Conservation (phyloP, 1,140 invertebrate genomes). For the Nasonia longicornis region DNA sequence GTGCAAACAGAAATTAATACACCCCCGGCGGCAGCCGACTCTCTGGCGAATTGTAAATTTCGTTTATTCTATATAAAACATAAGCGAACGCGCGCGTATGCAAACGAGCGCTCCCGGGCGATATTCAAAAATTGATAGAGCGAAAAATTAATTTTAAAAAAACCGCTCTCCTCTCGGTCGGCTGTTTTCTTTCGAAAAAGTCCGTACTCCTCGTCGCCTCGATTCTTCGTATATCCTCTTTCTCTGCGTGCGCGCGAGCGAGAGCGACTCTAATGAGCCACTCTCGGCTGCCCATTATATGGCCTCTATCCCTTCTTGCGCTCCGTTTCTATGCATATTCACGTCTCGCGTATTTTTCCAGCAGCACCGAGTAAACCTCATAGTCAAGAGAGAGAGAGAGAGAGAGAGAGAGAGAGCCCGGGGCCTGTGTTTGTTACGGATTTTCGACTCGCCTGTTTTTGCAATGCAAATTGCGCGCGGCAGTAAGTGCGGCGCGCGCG, state of each 20-base stretch:
- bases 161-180: too few relatives aligned
- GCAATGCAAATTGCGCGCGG: conserved; percentile 8
- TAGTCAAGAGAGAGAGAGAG: background rate
- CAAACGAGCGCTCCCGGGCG: too few relatives aligned
- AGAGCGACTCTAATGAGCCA: background rate
- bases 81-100: too few relatives aligned
- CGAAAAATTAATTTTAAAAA: too few relatives aligned
- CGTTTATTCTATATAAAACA: too few relatives aligned
- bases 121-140: too few relatives aligned
- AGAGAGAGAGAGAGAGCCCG: background rate
- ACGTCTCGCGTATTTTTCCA: conserved; percentile 1
- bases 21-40: too few relatives aligned
- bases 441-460: background rate
- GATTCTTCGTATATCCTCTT: background rate
- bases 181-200: background rate
- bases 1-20: too few relatives aligned
- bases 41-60: too few relatives aligned
- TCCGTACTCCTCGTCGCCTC: conserved; percentile 14
- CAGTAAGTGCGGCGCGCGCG: background rate
- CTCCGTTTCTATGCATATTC: conserved; percentile 2
- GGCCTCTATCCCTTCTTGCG: background rate
- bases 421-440: conserved; percentile 20
- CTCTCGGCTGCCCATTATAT: background rate
- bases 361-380: background rate
- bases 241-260: background rate